Evolutionary conservation across 2,888 invertebrate species (phyloP), one percentile per base, ranked within the genome.

Genomic region (Dicycla oo): DNA sequence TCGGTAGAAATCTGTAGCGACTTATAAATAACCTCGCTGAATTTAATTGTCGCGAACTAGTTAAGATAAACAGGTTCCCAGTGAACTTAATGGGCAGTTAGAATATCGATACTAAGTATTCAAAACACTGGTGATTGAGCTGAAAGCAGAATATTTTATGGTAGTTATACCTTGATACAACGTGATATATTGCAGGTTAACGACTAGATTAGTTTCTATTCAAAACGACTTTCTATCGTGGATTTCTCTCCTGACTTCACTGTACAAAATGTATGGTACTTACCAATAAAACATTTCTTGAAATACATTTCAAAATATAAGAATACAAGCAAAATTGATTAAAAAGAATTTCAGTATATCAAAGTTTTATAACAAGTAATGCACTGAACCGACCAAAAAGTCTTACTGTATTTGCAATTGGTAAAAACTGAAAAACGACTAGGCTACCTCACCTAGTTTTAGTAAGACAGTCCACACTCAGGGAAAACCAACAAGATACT

Each of bases 141-240:
- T 90, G 90, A 90, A 91, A 91, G 91, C 90, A 72, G 88, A 89
- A 91, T 91, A 92, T 91, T 91, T 80, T 89, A 91, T 91, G 88
- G 87, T 88, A 89, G 90, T 88, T 87, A 89, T 87, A 80, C 79
- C 81, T 83, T 84, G 82, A 85, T 86, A 84, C 88, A 88, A 84
- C 88, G 90, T 91, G 90, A 92, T 93, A 92, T 91, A 91, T 89
- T 90, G 86, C 89, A 87, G 88, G 90, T 89, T 91, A 91, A 91
- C 90, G 91, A 90, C 91, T 90, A 92, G 91, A 93, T 93, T 90
- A 91, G 91, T 94, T 93, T 93, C 92, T 92, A 94, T 93, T 94
- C 92, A 93, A 92, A 93, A 88, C 88, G 84, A 91, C 95, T 94
- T 95, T 95, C 95, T 93, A 94, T 75, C 81, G 77, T 87, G 81